Percentiles rank a stretch among this genome's conserved stretches.
phyloP scores from a whole-genome alignment of 2,888 invertebrate genomes.

The Globia sparganii region DNA sequence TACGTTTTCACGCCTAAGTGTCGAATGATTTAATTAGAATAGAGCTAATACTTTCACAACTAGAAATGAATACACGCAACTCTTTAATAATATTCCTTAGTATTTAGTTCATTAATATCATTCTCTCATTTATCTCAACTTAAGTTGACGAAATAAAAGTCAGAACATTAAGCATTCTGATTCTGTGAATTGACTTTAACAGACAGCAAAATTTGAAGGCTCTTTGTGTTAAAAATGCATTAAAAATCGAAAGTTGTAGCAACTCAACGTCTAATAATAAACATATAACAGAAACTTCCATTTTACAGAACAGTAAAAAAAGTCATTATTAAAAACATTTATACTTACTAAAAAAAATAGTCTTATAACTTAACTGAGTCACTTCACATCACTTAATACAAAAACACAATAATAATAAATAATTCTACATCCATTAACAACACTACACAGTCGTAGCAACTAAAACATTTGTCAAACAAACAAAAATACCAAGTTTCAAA shows the following conservation, averaged over 20 bases:
- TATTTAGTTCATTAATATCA: background rate
- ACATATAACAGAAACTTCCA: background rate
- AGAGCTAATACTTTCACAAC: background rate
- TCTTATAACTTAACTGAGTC: slow-evolving; percentile 45
- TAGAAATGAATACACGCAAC: too few species aligned
- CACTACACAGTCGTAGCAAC: slow-evolving; percentile 51
- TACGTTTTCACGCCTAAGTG: background rate
- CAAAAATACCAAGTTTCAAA: slow-evolving; percentile 51
- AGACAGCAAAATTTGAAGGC: too few species aligned
- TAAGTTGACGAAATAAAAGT: background rate
- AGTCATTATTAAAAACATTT: background rate
- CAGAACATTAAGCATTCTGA: background rate
- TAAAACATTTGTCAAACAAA: slow-evolving; percentile 33
- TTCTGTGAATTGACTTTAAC: background rate
- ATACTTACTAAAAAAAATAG: slow-evolving; percentile 61
- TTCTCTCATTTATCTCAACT: background rate
- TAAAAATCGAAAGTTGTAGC: background rate
- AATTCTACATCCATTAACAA: slow-evolving; percentile 41
- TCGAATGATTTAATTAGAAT: background rate
- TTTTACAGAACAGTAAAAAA: background rate
- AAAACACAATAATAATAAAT: slow-evolving; percentile 56
- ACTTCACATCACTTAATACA: slow-evolving; percentile 62
- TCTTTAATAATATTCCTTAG: background rate
- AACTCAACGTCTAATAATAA: background rate
- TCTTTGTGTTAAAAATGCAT: background rate